These are phyloP conservation scores for Taphrorychus bicolor DNA, from an alignment of 2,888 invertebrate species.

Conservation along the genomic window DNA sequence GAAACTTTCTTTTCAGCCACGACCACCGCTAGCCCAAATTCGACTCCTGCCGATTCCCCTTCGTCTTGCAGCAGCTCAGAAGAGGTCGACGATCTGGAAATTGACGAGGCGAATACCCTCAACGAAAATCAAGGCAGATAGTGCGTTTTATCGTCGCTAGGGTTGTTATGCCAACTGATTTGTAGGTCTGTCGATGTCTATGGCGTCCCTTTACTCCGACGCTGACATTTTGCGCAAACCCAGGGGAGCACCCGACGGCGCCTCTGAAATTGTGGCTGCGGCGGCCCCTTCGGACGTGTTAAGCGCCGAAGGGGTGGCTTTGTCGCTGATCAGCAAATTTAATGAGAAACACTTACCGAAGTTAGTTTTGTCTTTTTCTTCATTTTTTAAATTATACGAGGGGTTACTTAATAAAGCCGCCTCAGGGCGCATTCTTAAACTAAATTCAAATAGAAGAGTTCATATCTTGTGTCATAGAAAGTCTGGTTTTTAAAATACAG, in stretches of 20 bases:
- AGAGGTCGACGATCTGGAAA: slow-evolving; percentile 63
- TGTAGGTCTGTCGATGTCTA: slow-evolving; percentile 66
- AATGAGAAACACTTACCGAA: slow-evolving; percentile 76
- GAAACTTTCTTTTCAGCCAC: slow-evolving; percentile 53
- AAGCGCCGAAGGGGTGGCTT: slow-evolving; percentile 81
- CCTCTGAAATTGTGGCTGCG: slow-evolving; percentile 48
- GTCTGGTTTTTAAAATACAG: too few relatives aligned
- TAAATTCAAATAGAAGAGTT: too few relatives aligned
- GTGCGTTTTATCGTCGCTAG: not conserved
- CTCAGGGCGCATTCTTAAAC: too few relatives aligned
- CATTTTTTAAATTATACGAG: too few relatives aligned
- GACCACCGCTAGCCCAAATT: slow-evolving; percentile 64
- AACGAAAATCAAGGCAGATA: slow-evolving; percentile 53
- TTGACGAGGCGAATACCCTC: slow-evolving; percentile 60
- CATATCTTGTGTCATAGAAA: too few relatives aligned
- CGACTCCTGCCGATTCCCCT: slow-evolving; percentile 60
- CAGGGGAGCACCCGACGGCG: slow-evolving; percentile 60
- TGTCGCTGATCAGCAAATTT: slow-evolving; percentile 77
- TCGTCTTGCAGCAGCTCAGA: slow-evolving; percentile 63
- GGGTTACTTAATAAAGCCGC: too few relatives aligned
- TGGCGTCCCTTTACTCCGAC: slow-evolving; percentile 70
- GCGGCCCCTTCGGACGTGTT: slow-evolving; percentile 60
- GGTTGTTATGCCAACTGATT: not conserved
- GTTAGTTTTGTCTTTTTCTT: slow-evolving; percentile 48
- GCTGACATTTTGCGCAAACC: slow-evolving; percentile 60